Evolutionary conservation across 1,140 invertebrate genomes (phyloP), one percentile per base, ranked within the genome.

Genomic region (Cardiocondyla obscurior): DNA sequence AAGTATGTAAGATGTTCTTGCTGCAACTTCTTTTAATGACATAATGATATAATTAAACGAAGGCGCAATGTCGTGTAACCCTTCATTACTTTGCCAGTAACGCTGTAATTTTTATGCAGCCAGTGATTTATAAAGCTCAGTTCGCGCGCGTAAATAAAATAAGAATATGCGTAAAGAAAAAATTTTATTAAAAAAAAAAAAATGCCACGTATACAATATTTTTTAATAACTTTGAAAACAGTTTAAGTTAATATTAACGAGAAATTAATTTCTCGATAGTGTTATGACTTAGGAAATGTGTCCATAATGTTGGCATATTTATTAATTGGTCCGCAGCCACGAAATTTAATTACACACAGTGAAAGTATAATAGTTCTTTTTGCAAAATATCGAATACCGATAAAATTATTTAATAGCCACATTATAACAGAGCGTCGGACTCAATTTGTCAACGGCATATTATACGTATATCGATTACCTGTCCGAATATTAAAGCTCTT

Each of bases 31-130:
- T 36, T 73, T 53, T 58, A 39, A 73, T 25, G 46, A 33, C 4
- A 51, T 82, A 62, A 62, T 82, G 14, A 62, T 16, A 12, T 58
- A 49, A 73, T 82, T 51, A 51, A 82, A 28, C 5, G 39, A 10
- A 46, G 0, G 2, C n/a, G 3, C n/a, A 6, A 33, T n/a, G 1
- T n/a, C 22, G 3, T 19, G 12, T 1, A 33, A 39, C 1, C 46
- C 7, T 22, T 19, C 42, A 12, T 25, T 72, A 42, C 3, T 57
- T 81, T 58, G 30, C n/a, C 69, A 28, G 16, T 12, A 60, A 60
- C 1, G 19, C n/a, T 5, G 1, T 46, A 25, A 73, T 81, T 81
- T 62, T 58, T 36, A 1, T 62, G 7, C 28, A n/a, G 16, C 7
- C 1, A 3, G 5, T 67, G 1, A 77, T 53, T 79, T 16, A 36